Evolutionary conservation across 2,888 invertebrate species (phyloP), one percentile per base, ranked within the genome.

Genomic region (Ormyrus rosae): DNA sequence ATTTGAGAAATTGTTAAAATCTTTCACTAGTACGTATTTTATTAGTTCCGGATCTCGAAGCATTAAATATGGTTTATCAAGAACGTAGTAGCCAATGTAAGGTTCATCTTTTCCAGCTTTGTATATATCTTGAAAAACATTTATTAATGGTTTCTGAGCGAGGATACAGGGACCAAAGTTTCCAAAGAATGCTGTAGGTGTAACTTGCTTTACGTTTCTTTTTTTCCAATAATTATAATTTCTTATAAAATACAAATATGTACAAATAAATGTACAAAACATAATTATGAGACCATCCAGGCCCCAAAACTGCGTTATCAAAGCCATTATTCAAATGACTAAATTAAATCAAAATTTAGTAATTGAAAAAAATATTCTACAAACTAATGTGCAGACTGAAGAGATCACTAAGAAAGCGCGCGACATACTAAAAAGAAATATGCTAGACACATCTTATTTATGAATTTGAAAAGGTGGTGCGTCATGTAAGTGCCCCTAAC

Each of bases 31-130:
- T 1, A 92, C 83, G 0, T 89, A 86, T 83, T 92, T 92, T 0
- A 92, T 83, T 2, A 92, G 78, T n/a, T 91, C 91, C 0, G 90
- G 90, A 64, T 92, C 91, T 1, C 91, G 89, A 10, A 91, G 82
- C 4, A 92, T 34, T n/a, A 92, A 72, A 0, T 85, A 88, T 0
- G 92, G 92, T n/a, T 89, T 89, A 83, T 92, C 90, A 19, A 92
- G 86, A 1, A 91, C 78, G 51, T 86, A 88, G 86, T 83, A 92
- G 82, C 85, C 92, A 88, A 83, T 88, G 86, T 58, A 91, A 83
- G 64, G 91, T 84, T 81, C 85, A 83, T 81, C 90, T 72, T 85
- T 85, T n/a, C 76, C 86, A 79, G 10, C 75, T 34, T 88, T 86
- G 80, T 92, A 92, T 0, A 92, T 73, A 0, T 90, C 87, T 6